These are phyloP conservation scores for Gouania willdenowi DNA, from an alignment of 2,797 vertebrate genomes.

Conservation along the genomic window DNA sequence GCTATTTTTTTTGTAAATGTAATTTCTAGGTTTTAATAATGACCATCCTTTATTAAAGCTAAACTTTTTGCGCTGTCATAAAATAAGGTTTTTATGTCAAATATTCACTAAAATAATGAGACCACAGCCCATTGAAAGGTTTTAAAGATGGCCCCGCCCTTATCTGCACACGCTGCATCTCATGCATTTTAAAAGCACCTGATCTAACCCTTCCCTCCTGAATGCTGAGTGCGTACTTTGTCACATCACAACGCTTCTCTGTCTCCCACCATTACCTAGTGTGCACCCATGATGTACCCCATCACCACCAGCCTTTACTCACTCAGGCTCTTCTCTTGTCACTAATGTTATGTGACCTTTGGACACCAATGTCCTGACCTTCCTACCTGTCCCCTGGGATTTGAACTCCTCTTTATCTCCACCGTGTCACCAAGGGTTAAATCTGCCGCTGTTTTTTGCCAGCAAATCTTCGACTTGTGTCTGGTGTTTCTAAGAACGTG, in stretches of 20 bases:
- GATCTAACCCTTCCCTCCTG: conserved; percentile 14
- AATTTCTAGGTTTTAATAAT: too few species aligned
- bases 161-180: conserved; percentile 7
- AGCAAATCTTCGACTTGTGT: conserved; percentile 23
- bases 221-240: conserved; percentile 53
- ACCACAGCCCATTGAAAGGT: conserved; percentile 17
- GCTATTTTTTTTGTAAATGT: too few species aligned
- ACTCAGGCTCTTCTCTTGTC: conserved; percentile 32
- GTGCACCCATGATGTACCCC: conserved; percentile 11
- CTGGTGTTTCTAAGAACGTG: too few species aligned
- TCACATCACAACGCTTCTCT: conserved; percentile 34
- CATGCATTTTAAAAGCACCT: conserved; percentile 56
- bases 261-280: conserved; percentile 46
- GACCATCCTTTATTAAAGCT: too few species aligned
- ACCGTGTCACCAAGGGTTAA: conserved; percentile 31
- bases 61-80: too few species aligned
- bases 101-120: conserved; percentile 2
- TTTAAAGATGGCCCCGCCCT: conserved; percentile 6
- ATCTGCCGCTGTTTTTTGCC: conserved; percentile 7
- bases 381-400: background rate
- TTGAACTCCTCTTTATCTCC: conserved; percentile 6
- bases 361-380: conserved; percentile 23
- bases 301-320: conserved; percentile 22
- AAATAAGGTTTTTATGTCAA: too few species aligned
- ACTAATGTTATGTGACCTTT: conserved; percentile 41